These are phyloP conservation scores for Gorilla gorilla DNA, from an alignment of 2,113 vertebrate species.

Conservation along the genomic window DNA sequence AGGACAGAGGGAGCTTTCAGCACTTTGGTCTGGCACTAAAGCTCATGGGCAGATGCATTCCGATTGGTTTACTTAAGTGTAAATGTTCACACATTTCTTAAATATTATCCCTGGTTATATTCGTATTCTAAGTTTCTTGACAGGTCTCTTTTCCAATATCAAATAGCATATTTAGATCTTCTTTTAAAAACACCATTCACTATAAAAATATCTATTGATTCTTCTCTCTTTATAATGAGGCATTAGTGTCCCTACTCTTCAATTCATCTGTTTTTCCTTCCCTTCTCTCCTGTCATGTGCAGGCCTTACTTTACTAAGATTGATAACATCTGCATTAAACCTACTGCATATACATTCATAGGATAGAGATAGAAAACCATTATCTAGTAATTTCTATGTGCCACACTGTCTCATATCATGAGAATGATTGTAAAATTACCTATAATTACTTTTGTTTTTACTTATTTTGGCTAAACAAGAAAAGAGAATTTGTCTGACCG, in stretches of 20 bases:
- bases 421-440: neutral
- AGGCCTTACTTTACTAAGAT: neutral
- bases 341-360: neutral
- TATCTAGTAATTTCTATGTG: neutral
- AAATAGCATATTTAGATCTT: neutral
- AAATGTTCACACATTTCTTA: neutral
- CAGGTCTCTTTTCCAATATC: neutral
- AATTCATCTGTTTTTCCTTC: neutral
- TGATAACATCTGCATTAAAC: neutral
- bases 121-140: neutral
- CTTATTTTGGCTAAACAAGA: neutral
- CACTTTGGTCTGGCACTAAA: neutral
- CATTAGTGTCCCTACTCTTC: neutral
- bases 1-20: accelerated
- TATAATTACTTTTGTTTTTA: neutral
- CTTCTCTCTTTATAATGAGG: neutral
- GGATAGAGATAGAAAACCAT: neutral
- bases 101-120: neutral
- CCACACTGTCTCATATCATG: neutral
- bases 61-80: too few species aligned
- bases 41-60: accelerated
- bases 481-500: neutral
- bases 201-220: neutral
- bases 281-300: neutral
- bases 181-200: neutral